These are phyloP conservation scores for Mungos mungo DNA, from an alignment of 2,113 vertebrate species.

Conservation along the genomic window DNA sequence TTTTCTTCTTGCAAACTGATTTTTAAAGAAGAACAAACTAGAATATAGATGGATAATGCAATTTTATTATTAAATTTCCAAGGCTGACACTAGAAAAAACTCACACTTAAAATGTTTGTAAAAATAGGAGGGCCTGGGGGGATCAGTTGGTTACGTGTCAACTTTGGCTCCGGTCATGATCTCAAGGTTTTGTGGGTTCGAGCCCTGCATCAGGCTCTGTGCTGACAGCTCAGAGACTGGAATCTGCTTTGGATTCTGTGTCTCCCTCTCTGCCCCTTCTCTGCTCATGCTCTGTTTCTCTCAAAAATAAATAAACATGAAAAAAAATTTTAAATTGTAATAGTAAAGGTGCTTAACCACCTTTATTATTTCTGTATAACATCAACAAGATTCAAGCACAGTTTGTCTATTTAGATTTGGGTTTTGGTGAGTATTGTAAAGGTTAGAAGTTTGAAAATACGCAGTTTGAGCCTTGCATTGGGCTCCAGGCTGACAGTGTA, in stretches of 20 bases:
- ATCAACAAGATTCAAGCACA: neutral
- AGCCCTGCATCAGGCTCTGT: no score
- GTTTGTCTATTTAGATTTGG: neutral
- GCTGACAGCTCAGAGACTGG: no score
- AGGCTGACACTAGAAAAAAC: neutral
- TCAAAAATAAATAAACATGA: no score
- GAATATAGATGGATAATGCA: neutral
- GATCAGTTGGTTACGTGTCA: no score
- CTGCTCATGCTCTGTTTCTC: no score
- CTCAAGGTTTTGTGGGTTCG: no score
- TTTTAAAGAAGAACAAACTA: constrained; percentile 27
- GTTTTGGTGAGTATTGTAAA: neutral
- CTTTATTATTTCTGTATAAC: neutral
- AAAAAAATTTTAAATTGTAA: no score
- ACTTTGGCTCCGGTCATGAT: no score
- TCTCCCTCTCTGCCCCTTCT: no score
- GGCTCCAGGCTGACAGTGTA: no score
- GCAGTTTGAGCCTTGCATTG: neutral
- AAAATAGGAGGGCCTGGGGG: neutral
- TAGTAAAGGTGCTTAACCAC: neutral
- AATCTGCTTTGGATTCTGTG: no score
- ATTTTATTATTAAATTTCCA: constrained; percentile 15
- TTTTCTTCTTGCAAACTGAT: constrained; percentile 30
- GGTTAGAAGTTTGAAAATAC: neutral
- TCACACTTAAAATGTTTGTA: neutral